Evolutionary conservation across 2,113 vertebrate genomes (phyloP), one percentile per base, ranked within the genome.

Genomic region (Sander vitreus): DNA sequence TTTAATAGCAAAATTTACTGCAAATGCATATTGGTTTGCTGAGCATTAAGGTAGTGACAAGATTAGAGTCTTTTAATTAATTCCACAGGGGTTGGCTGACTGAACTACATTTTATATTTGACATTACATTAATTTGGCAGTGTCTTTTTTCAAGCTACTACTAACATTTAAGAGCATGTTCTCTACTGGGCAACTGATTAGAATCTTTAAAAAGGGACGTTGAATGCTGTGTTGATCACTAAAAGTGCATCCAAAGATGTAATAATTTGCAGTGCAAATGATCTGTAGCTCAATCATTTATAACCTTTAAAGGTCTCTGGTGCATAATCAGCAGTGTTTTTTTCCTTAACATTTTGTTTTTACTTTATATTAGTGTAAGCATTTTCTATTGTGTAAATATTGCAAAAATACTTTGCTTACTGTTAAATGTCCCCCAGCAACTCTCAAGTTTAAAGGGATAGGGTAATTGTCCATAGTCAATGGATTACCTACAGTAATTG

Each of bases 241-340:
- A 36, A 58, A 23, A 59, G n/a, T 19, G 1, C 7, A 25, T 58
- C 6, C 27, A 57, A 64, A n/a, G 7, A 70, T 27, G 27, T 5
- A 14, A 43, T 54, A 45, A 62, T 63, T 45, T 21, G 27, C 51
- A 21, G 14, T 53, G 30, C n/a, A 60, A 60, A 62, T 30, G 4
- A 60, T 50, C 54, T 15, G 36, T 13, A 19, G 10, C 27, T 74
- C 36, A 76, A 57, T 54, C 19, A 76, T 63, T 54, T 53, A 19
- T 23, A 30, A 54, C 57, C 18, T 71, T 63, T 70, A 75, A 75
- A 81, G 57, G 55, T 69, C 57, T 69, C 18, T 11, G 10, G 1
- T 55, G 72, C 19, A 47, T 57, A 57, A 72, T 64, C 59, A 80
- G 59, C 19, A 23, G 14, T n/a, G 7, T 53, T 54, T n/a, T 45